Evolutionary conservation across 2,113 vertebrate species (phyloP), one percentile per base, ranked within the genome.

Genomic region (Zeus faber): DNA sequence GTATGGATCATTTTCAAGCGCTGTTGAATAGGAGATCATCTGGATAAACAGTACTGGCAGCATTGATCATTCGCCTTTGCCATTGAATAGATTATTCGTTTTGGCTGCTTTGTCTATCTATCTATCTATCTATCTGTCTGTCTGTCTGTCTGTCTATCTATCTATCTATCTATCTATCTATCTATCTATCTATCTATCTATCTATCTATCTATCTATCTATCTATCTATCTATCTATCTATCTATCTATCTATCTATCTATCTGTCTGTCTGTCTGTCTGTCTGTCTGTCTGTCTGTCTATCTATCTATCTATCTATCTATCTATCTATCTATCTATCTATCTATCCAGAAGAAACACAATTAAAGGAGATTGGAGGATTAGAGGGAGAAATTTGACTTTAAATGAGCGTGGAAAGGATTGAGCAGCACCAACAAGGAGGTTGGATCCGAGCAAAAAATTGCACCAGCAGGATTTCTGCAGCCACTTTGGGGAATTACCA

Each of bases 41-140:
- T 49, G 31, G 48, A 49, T 53, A 25, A 50, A 65, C 61, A 26
- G 1, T 44, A 39, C 22, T 64, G 51, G 67, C 68, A 66, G 20
- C 22, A 18, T 55, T n/a, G n/a, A 0, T 49, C 73, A 72, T 77
- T 79, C 71, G n/a, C n/a, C n/a, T n/a, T n/a, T n/a, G n/a, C n/a
- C n/a, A n/a, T n/a, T n/a, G n/a, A n/a, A n/a, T n/a, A n/a, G n/a
- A n/a, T n/a, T n/a, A n/a, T n/a, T n/a, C n/a, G n/a, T n/a, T n/a
- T n/a, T n/a, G n/a, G n/a, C n/a, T 37, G 33, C 2, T 37, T 1
- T 13, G 33, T 37, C 6, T 37, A 9, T 37, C 6, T 37, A 14
- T 3, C 10, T 3, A 14, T 35, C 3, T 11, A 10, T 35, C 33
- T 35, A 14, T 35, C 6, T 35, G 7, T 10, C 6, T 37, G 33